Evolutionary conservation across 2,797 vertebrate species (phyloP).

Genomic region (Spea hammondii): DNA sequence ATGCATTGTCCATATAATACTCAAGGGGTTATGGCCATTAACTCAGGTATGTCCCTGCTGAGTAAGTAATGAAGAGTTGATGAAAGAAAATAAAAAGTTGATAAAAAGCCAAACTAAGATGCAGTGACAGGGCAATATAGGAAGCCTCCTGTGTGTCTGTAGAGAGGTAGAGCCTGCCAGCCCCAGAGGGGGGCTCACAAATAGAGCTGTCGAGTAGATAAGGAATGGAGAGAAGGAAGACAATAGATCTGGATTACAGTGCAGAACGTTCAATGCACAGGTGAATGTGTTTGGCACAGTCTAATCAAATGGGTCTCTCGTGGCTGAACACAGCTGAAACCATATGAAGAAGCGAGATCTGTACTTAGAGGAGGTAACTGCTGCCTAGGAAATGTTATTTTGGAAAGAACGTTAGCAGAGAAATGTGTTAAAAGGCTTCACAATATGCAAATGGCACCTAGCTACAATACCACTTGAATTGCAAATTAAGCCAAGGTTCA

Average conservation of each 20-base stretch:
- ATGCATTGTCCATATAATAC: not conserved
- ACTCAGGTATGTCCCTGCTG: not conserved
- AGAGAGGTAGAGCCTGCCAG: slow-evolving; percentile 24
- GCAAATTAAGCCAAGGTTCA: slow-evolving; percentile 4
- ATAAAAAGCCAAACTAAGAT: slow-evolving; percentile 10
- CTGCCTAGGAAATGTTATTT: slow-evolving; percentile 18
- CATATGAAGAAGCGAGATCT: not conserved
- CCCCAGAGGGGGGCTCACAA: slow-evolving; percentile 8
- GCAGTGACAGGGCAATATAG: slow-evolving; percentile 21
- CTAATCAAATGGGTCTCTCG: slow-evolving; percentile 18
- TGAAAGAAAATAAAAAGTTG: slow-evolving; percentile 8
- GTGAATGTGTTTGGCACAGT: slow-evolving; percentile 13
- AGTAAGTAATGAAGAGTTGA: not conserved
- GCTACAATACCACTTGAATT: slow-evolving; percentile 3
- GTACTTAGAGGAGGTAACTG: not conserved
- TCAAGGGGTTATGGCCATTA: not conserved
- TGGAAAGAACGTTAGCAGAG: slow-evolving; percentile 9
- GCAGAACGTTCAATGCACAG: slow-evolving; percentile 26
- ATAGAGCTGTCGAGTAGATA: slow-evolving; percentile 19
- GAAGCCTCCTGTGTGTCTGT: not conserved
- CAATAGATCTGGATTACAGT: slow-evolving; percentile 15
- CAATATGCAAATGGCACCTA: slow-evolving; percentile 7
- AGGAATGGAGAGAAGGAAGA: slow-evolving; percentile 3
- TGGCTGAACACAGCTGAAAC: slow-evolving; percentile 17
- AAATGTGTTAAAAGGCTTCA: slow-evolving; percentile 18